Conservation (phyloP, 2,888 invertebrate genomes). For the Apotomis turbidana region DNA sequence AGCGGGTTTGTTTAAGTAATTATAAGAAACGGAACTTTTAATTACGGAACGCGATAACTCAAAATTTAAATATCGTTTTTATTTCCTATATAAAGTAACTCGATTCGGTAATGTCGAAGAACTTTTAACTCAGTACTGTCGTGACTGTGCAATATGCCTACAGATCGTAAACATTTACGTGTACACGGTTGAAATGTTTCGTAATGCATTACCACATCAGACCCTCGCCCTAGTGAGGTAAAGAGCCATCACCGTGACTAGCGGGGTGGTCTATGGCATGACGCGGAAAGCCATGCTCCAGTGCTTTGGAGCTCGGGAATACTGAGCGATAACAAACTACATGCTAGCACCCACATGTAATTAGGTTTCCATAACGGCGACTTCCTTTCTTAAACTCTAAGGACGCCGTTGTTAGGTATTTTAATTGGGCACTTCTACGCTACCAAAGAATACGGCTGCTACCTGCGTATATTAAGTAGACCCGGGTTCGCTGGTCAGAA, state of each 20-base stretch:
- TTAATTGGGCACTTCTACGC: too few species aligned
- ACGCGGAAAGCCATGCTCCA: constrained; percentile 73
- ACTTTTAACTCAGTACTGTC: constrained; percentile 43
- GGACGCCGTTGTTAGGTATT: too few species aligned
- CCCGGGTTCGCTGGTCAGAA: too few species aligned
- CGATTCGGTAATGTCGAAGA: constrained; percentile 23
- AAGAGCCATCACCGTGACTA: constrained; percentile 76
- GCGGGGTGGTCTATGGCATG: constrained; percentile 80
- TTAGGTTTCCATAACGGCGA: constrained; percentile 54
- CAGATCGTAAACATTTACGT: constrained; percentile 48
- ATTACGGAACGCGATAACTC: constrained; percentile 10
- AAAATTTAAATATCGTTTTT: not conserved
- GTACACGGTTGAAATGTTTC: constrained; percentile 46
- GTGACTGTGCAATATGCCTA: constrained; percentile 47
- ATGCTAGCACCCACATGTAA: constrained; percentile 48
- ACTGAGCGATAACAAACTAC: constrained; percentile 55
- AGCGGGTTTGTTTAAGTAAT: constrained; percentile 20
- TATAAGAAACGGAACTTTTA: constrained; percentile 24
- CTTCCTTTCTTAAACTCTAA: constrained; percentile 17
- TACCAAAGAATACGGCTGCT: too few species aligned
- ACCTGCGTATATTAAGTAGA: too few species aligned
- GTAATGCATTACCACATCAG: constrained; percentile 47
- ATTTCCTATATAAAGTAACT: not conserved
- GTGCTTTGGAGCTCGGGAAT: constrained; percentile 62
- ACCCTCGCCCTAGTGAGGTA: constrained; percentile 46